Evolutionary conservation across 2,888 invertebrate species (phyloP).

Genomic region (Ceratothoa steindachneri): DNA sequence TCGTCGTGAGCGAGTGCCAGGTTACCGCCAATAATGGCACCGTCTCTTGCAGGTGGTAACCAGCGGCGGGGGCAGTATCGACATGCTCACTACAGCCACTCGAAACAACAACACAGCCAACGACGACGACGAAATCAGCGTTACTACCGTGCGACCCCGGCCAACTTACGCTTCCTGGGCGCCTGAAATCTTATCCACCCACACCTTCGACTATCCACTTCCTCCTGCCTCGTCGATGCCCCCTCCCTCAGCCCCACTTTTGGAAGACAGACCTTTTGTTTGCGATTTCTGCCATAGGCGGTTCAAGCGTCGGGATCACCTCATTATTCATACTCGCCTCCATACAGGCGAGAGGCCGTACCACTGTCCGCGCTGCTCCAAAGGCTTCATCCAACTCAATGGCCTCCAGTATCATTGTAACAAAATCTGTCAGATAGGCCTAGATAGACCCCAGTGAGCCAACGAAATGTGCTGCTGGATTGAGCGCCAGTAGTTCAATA

Average conservation of each 20-base stretch:
- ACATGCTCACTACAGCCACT: too few relatives aligned
- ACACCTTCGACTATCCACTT: neutral
- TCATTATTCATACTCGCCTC: conserved; percentile 45
- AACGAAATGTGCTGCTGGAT: too few relatives aligned
- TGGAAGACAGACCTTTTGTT: neutral
- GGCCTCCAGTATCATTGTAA: conserved; percentile 43
- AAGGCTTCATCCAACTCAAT: conserved; percentile 47
- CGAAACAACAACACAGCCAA: too few relatives aligned
- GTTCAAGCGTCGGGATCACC: conserved; percentile 41
- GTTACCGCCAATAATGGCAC: neutral
- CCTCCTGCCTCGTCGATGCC: neutral
- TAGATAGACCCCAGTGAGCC: too few relatives aligned
- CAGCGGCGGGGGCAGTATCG: too few relatives aligned
- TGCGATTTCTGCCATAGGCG: conserved; percentile 16
- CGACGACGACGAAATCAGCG: neutral
- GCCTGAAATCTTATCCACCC: neutral
- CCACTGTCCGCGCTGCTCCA: conserved; percentile 44
- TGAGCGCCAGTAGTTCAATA: too few relatives aligned
- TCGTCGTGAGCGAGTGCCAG: too few relatives aligned
- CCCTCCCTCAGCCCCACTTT: neutral
- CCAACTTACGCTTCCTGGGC: neutral
- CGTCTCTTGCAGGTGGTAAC: conserved; percentile 7
- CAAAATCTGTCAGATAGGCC: conserved; percentile 4
- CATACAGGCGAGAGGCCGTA: conserved; percentile 48
- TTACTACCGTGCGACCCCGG: neutral